Percentiles rank a stretch among this genome's conserved stretches.
These are phyloP conservation scores for Rallus crepitans DNA, from an alignment of 2,797 vertebrate species.

Conservation along the genomic window DNA sequence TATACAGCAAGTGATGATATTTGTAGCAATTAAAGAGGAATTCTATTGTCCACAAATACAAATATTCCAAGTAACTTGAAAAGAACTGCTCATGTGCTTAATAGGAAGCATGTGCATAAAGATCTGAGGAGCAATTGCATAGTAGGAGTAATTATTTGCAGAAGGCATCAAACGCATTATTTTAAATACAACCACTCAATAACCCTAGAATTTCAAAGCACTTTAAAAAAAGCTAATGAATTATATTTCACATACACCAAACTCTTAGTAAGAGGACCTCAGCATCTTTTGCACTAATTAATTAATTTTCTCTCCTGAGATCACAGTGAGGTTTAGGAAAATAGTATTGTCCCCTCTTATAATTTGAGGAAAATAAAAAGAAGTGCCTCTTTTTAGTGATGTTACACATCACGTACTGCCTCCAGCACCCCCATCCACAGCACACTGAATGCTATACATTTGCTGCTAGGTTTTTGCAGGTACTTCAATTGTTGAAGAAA, in stretches of 20 bases:
- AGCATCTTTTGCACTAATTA: neutral
- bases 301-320: neutral
- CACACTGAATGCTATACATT: neutral
- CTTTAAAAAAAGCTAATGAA: constrained; percentile 2
- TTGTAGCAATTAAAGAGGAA: neutral
- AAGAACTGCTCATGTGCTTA: neutral
- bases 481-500: neutral
- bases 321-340: neutral
- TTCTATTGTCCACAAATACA: neutral
- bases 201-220: neutral
- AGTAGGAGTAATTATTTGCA: neutral
- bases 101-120: neutral
- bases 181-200: neutral
- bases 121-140: neutral
- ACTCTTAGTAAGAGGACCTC: neutral
- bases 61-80: neutral
- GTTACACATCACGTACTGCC: neutral
- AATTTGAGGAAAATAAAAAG: neutral
- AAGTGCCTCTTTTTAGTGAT: neutral
- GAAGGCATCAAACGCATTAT: neutral
- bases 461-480: neutral
- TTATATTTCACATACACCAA: neutral
- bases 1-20: neutral
- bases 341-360: neutral
- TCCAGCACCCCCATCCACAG: neutral